These are phyloP conservation scores for Orthosia gracilis DNA, from an alignment of 2,888 invertebrate species.

Conservation along the genomic window DNA sequence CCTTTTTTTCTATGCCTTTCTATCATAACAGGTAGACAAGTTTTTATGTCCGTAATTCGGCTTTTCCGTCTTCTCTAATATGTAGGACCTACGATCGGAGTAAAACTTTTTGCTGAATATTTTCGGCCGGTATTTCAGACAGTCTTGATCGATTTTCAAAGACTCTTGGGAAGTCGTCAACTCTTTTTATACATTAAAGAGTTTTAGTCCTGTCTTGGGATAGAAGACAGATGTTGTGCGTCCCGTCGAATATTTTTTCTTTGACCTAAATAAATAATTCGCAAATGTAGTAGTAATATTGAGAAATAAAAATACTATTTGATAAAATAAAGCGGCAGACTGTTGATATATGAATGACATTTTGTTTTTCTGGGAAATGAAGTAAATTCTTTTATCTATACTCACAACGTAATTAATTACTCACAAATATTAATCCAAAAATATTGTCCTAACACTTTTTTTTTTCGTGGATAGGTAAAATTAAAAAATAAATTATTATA, in stretches of 20 bases:
- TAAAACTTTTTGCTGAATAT: conserved; percentile 51
- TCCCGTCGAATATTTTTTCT: conserved; percentile 23
- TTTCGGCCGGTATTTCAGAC: conserved; percentile 41
- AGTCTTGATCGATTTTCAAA: conserved; percentile 54
- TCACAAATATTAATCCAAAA: too few species aligned
- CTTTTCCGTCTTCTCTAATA: conserved; percentile 27
- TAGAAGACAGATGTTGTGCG: conserved; percentile 41
- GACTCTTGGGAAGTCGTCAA: conserved; percentile 51
- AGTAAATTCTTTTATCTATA: background rate
- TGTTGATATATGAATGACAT: background rate
- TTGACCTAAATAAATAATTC: conserved; percentile 33
- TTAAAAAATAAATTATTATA: too few species aligned
- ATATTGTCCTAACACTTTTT: too few species aligned
- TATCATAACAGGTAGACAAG: conserved; percentile 2
- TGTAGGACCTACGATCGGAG: conserved; percentile 15
- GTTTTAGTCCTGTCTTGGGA: conserved; percentile 37
- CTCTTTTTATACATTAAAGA: conserved; percentile 56
- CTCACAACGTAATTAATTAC: too few species aligned
- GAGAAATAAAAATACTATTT: background rate
- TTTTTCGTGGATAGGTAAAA: too few species aligned
- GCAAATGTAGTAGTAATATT: conserved; percentile 15
- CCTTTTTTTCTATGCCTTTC: background rate
- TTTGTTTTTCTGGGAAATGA: background rate
- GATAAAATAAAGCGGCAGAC: background rate
- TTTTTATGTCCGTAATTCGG: conserved; percentile 14